Evolutionary conservation across 64 coral and sea anemone species (phyloP).

Genomic region (Pocillopora damicornis): DNA sequence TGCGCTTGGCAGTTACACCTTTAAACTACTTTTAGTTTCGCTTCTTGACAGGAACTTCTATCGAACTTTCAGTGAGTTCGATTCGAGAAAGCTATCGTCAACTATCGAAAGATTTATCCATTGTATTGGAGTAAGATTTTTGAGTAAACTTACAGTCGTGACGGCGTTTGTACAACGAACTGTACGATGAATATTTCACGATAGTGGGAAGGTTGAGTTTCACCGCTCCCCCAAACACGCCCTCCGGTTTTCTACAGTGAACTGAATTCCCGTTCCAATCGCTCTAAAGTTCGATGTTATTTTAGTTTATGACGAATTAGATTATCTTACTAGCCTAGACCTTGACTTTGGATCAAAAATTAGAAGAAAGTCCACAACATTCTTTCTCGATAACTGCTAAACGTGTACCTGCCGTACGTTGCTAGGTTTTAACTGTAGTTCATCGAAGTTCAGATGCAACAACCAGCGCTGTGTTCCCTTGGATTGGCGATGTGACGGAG

Average conservation of each 20-base stretch:
- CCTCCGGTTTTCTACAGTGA: constrained; percentile 12
- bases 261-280: neutral
- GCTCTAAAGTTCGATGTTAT: neutral
- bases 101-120: neutral
- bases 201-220: neutral
- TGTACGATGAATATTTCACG: constrained; percentile 54
- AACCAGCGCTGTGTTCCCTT: constrained; percentile 60
- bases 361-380: neutral
- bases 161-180: neutral
- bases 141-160: neutral
- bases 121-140: neutral
- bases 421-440: constrained; percentile 47
- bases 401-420: constrained; percentile 19
- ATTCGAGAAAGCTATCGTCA: neutral
- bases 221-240: constrained; percentile 58
- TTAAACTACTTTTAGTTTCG: neutral
- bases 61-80: neutral
- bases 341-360: neutral
- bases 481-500: constrained; percentile 68
- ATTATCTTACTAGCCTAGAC: neutral
- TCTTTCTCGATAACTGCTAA: neutral
- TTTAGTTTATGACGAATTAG: neutral
- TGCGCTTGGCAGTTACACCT: constrained; percentile 10
- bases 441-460: constrained; percentile 69
- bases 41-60: neutral